These are phyloP conservation scores for Encarsia formosa DNA, from an alignment of 2,888 invertebrate species.

Conservation along the genomic window DNA sequence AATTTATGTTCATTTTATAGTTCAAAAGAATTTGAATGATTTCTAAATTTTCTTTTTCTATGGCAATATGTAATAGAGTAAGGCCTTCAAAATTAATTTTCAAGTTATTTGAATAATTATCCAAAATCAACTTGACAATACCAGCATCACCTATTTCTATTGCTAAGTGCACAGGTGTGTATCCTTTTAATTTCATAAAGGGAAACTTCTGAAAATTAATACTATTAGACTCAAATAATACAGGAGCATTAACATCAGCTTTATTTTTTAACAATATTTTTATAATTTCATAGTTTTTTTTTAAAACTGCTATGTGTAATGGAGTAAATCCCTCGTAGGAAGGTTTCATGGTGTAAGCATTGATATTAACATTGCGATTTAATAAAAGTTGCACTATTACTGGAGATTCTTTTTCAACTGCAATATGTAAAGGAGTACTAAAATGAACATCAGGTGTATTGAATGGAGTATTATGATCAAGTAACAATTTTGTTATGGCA, in stretches of 20 bases:
- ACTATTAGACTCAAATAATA: too few relatives aligned
- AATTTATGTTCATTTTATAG: background rate
- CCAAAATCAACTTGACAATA: background rate
- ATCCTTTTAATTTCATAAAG: background rate
- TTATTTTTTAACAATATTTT: background rate
- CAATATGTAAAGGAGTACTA: conserved; percentile 14
- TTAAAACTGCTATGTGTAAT: background rate
- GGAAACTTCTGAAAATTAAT: too few relatives aligned
- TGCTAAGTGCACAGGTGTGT: background rate
- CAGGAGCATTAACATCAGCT: background rate
- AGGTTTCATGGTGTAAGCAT: background rate
- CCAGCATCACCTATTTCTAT: background rate
- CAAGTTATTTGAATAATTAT: too few relatives aligned
- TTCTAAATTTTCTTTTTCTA: background rate
- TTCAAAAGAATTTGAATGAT: background rate
- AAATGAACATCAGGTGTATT: conserved; percentile 1
- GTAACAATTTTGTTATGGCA: conserved; percentile 4
- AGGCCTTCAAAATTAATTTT: too few relatives aligned
- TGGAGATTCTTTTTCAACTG: background rate
- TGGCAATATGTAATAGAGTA: conserved; percentile 10
- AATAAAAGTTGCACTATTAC: background rate
- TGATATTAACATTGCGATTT: background rate
- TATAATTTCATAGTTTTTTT: background rate
- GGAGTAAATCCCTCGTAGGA: background rate
- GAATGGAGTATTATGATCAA: background rate